Percentiles rank a stretch among this genome's conserved stretches.
Evolutionary conservation across 2,113 vertebrate genomes (phyloP).

Genomic region (Trachemys scripta): DNA sequence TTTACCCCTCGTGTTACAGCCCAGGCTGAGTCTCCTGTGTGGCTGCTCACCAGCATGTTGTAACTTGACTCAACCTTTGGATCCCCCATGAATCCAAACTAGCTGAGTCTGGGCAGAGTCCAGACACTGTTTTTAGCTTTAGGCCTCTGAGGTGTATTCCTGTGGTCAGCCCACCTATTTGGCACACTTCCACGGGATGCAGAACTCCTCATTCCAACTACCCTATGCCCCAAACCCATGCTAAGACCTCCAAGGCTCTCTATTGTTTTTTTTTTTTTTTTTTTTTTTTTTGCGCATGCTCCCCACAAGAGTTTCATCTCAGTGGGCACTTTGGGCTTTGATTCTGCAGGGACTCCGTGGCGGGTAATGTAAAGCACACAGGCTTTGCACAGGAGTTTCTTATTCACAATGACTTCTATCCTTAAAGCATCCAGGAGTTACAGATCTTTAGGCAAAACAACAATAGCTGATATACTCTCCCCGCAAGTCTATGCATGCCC

Average conservation of each 20-base stretch:
- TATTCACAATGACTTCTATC: not conserved
- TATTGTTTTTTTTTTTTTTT: not conserved
- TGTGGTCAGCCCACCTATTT: not conserved
- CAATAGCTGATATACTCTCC: not conserved
- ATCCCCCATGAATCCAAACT: not conserved
- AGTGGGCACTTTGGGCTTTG: not conserved
- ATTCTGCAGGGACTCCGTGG: not conserved
- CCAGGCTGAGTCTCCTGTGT: not conserved
- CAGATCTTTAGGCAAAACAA: not conserved
- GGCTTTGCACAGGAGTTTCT: not conserved
- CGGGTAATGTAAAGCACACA: not conserved
- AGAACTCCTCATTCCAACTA: not conserved
- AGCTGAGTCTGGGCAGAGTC: not conserved
- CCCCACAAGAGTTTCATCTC: not conserved
- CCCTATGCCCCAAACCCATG: not conserved
- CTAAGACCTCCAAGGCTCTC: not conserved
- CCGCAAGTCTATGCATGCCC: rapidly evolving
- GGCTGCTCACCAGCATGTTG: not conserved
- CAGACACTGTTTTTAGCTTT: not conserved
- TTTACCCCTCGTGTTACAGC: not conserved
- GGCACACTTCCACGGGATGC: not conserved
- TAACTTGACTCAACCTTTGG: not conserved
- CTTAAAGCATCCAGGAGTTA: not conserved
- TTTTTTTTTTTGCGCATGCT: not conserved
- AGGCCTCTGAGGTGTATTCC: not conserved